These are phyloP conservation scores for Caenorhabditis wallacei DNA, from an alignment of 2,888 invertebrate genomes.

Conservation along the genomic window DNA sequence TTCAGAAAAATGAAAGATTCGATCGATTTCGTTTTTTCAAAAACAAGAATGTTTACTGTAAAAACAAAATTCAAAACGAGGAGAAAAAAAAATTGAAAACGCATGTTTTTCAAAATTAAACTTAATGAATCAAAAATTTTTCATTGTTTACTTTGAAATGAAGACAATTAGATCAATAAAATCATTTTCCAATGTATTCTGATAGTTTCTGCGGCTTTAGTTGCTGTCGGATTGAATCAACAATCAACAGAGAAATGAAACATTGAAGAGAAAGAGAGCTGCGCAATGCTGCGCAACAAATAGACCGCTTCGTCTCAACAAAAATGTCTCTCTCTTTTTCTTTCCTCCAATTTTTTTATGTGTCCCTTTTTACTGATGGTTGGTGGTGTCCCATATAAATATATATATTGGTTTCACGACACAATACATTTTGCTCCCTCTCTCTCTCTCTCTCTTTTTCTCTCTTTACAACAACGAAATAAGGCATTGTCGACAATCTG, in stretches of 20 bases:
- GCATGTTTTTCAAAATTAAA: conserved; percentile 5
- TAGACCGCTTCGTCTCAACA: conserved; percentile 25
- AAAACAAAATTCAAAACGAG: background rate
- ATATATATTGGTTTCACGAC: conserved; percentile 53
- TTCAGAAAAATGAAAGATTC: no score
- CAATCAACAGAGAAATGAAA: conserved; percentile 52
- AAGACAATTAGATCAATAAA: conserved; percentile 54
- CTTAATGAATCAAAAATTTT: conserved; percentile 26
- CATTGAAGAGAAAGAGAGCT: conserved; percentile 39
- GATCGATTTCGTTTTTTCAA: no score
- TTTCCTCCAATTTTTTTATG: conserved; percentile 2
- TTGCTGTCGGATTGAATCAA: conserved; percentile 60
- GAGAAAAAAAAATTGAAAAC: background rate
- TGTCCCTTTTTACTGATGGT: background rate
- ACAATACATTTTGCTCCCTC: conserved; percentile 28
- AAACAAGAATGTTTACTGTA: no score
- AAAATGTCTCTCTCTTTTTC: conserved; percentile 32
- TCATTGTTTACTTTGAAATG: conserved; percentile 34
- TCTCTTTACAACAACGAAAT: conserved; percentile 1
- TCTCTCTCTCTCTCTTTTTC: no score
- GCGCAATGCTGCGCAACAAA: conserved; percentile 38
- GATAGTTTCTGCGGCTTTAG: conserved; percentile 51
- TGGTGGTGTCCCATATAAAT: conserved; percentile 11
- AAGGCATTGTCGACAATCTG: conserved; percentile 39
- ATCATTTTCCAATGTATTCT: conserved; percentile 37